Evolutionary conservation across 2,888 invertebrate species (phyloP).

Genomic region (Amphimallon solstitiale): DNA sequence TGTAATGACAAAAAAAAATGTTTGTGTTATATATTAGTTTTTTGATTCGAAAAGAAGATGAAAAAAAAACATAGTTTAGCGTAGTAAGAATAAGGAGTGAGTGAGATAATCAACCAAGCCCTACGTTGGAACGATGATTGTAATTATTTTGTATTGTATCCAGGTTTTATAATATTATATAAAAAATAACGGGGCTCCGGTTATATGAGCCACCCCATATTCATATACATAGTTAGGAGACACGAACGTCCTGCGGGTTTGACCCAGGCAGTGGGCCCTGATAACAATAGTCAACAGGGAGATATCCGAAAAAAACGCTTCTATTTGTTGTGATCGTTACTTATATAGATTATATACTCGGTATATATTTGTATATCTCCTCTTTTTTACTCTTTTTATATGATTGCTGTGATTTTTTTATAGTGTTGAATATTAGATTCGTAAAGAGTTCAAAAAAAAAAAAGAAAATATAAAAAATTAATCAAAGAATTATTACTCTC

Average conservation of each 20-base stretch:
- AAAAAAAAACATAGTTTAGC: constrained; percentile 47
- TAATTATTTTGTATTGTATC: constrained; percentile 49
- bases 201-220: constrained; percentile 52
- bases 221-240: constrained; percentile 41
- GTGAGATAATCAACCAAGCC: constrained; percentile 54
- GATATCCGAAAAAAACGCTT: constrained; percentile 57
- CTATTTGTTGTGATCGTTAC: constrained; percentile 51
- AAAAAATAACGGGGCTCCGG: constrained; percentile 48
- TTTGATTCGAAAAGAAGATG: constrained; percentile 47
- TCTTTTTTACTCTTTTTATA: constrained; percentile 55
- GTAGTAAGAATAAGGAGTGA: constrained; percentile 50
- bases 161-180: constrained; percentile 53
- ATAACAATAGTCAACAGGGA: constrained; percentile 55
- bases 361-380: constrained; percentile 49
- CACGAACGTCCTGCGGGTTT: constrained; percentile 54
- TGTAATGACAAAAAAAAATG: constrained; percentile 60
- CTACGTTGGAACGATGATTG: constrained; percentile 46
- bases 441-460: constrained; percentile 56
- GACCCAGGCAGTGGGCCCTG: constrained; percentile 56
- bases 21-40: constrained; percentile 47
- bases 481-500: constrained; percentile 1
- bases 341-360: constrained; percentile 34
- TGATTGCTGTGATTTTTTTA: constrained; percentile 61
- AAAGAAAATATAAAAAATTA: constrained; percentile 11
- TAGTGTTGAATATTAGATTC: constrained; percentile 57